Percentiles rank a stretch among this genome's conserved stretches.
Evolutionary conservation across 2,797 vertebrate genomes (phyloP).

Genomic region (Semaprochilodus insignis): DNA sequence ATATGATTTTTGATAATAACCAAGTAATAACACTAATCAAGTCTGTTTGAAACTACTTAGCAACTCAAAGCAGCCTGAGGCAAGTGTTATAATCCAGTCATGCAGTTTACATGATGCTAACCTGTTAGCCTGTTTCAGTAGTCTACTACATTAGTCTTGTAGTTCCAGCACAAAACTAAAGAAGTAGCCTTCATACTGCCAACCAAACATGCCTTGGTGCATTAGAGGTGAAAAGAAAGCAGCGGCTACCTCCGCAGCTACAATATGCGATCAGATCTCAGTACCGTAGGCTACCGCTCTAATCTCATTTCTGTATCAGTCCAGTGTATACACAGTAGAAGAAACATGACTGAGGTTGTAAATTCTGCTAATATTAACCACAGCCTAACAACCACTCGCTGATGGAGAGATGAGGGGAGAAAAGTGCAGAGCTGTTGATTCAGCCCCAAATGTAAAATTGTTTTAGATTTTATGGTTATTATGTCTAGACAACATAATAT

Average conservation of each 20-base stretch:
- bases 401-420: background rate
- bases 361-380: background rate
- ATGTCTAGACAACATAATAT: constrained; percentile 6
- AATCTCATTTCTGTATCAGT: background rate
- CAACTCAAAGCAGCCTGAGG: background rate
- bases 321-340: background rate
- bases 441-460: background rate
- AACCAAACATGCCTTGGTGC: too few relatives aligned
- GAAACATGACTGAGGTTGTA: background rate
- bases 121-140: too few relatives aligned
- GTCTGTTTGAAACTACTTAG: background rate
- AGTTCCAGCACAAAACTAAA: too few relatives aligned
- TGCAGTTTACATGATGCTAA: background rate
- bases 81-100: background rate
- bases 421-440: background rate
- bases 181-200: too few relatives aligned
- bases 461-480: background rate
- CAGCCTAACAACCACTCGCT: background rate
- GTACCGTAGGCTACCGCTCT: background rate
- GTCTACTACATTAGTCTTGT: too few relatives aligned
- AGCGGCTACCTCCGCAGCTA: background rate
- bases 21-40: background rate
- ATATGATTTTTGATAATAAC: too few relatives aligned
- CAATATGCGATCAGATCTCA: background rate
- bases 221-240: background rate